These are phyloP conservation scores for Aporophyla nigra DNA, from an alignment of 2,888 invertebrate genomes.

Conservation along the genomic window DNA sequence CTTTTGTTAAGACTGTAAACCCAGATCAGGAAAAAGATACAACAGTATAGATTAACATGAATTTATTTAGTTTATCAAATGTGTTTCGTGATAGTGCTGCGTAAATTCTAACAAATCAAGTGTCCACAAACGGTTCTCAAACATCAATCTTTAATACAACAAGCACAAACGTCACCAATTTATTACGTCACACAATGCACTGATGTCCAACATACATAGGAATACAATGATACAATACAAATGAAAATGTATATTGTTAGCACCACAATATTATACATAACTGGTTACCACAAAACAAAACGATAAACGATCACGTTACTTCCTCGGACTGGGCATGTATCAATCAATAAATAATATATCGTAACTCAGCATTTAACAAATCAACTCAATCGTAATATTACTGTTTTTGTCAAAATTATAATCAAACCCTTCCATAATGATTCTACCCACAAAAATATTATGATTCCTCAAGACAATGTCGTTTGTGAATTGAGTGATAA, in stretches of 20 bases:
- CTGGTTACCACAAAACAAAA: conserved; percentile 75
- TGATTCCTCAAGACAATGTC: conserved; percentile 45
- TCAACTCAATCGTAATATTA: conserved; percentile 54
- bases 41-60: conserved; percentile 85
- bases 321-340: conserved; percentile 65
- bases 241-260: conserved; percentile 70
- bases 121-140: conserved; percentile 82
- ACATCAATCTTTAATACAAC: conserved; percentile 80
- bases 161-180: conserved; percentile 73
- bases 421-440: conserved; percentile 47
- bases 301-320: conserved; percentile 71
- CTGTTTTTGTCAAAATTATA: conserved; percentile 59
- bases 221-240: conserved; percentile 50
- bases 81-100: conserved; percentile 88
- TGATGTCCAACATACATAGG: conserved; percentile 37
- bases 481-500: conserved; percentile 64
- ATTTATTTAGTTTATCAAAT: conserved; percentile 89
- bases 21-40: conserved; percentile 65
- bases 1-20: conserved; percentile 35
- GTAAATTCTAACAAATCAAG: conserved; percentile 85
- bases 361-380: conserved; percentile 69
- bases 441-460: conserved; percentile 32
- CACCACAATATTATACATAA: conserved; percentile 70
- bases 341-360: conserved; percentile 71
- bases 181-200: conserved; percentile 52